phyloP scores from a whole-genome alignment of 2,113 vertebrate species.

The Paracanthobrama guichenoti region DNA sequence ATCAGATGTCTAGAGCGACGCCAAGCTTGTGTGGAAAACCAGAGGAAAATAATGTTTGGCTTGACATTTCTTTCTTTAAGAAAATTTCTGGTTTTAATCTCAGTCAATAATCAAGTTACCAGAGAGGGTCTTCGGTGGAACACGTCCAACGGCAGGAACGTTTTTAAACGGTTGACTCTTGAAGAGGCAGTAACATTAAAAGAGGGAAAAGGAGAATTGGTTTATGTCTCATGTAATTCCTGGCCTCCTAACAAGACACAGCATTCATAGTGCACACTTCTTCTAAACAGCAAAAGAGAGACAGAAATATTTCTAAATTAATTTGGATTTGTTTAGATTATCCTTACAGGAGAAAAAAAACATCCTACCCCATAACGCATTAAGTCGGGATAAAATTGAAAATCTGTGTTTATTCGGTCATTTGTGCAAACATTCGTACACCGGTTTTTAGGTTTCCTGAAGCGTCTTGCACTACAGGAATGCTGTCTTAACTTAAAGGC shows the following conservation, averaged over 20 bases:
- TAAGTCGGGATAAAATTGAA: slow-evolving; percentile 69
- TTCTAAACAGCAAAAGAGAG: slow-evolving; percentile 18
- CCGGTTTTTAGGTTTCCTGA: slow-evolving; percentile 66
- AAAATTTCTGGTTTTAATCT: slow-evolving; percentile 25
- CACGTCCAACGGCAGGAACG: background rate
- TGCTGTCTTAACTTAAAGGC: slow-evolving; percentile 69
- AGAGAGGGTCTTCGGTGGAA: slow-evolving; percentile 29
- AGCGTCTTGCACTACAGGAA: slow-evolving; percentile 66
- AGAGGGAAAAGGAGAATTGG: slow-evolving; percentile 6
- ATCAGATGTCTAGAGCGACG: background rate
- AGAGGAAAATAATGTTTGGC: slow-evolving; percentile 31
- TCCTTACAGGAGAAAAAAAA: slow-evolving; percentile 59
- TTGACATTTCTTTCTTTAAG: slow-evolving; percentile 15
- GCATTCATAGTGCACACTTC: slow-evolving; percentile 49
- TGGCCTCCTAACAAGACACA: slow-evolving; percentile 15
- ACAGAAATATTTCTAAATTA: slow-evolving; percentile 62
- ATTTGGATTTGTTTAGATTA: slow-evolving; percentile 69
- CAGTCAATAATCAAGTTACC: slow-evolving; percentile 12
- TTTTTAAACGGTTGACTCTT: background rate
- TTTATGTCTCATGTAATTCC: slow-evolving; percentile 2
- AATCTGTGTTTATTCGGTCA: slow-evolving; percentile 72
- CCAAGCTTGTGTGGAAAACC: slow-evolving; percentile 37
- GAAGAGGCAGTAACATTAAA: background rate
- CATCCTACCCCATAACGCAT: slow-evolving; percentile 63
- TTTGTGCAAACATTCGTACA: slow-evolving; percentile 74